Evolutionary conservation across 2,888 invertebrate genomes (phyloP), one percentile per base, ranked within the genome.

Genomic region (Odontocolon sp.): DNA sequence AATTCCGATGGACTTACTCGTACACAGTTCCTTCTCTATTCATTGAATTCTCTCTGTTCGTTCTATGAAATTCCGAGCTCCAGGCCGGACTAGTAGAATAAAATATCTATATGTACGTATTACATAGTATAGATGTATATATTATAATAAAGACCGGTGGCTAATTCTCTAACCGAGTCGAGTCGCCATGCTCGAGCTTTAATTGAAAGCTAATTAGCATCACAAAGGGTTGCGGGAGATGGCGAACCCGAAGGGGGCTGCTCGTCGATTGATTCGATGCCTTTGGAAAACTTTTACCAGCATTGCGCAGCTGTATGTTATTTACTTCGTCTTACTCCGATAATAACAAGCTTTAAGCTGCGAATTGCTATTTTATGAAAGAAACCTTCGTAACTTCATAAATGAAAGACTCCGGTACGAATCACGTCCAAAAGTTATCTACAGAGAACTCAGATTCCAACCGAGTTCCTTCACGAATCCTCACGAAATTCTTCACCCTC

Each of bases 121-220:
- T n/a, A n/a, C n/a, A n/a, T n/a, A n/a, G n/a, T n/a, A 31, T 8
- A 3, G 8, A 3, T 31, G 54, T 8, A 33, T 28, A 18, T 31
- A 50, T 5, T 9, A 18, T 31, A 6, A n/a, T 16, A 28, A 18
- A 36, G 14, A 36, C 11, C 26, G 67, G 40, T 56, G 66, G 78
- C 79, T 82, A 84, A 85, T 85, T 83, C 74, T 61, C 68, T 69
- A 59, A 69, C 68, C 61, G 61, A 61, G 47, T 63, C 47, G 77
- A 74, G 69, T 69, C 31, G 71, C 74, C 72, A 79, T 72, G 33
- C 57, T 33, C 28, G 57, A 63, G 79, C 82, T 84, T 87, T 87
- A 85, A 87, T 86, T 86, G 85, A 85, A 83, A 81, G 80, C 83
- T 87, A 87, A 86, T 87, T 87, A 87, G 84, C 87, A 87, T 87